Percentiles rank a stretch among this genome's conserved stretches.
phyloP scores from a whole-genome alignment of 53 echinoderm and acorn worm species.

The Paelopatides confundens region DNA sequence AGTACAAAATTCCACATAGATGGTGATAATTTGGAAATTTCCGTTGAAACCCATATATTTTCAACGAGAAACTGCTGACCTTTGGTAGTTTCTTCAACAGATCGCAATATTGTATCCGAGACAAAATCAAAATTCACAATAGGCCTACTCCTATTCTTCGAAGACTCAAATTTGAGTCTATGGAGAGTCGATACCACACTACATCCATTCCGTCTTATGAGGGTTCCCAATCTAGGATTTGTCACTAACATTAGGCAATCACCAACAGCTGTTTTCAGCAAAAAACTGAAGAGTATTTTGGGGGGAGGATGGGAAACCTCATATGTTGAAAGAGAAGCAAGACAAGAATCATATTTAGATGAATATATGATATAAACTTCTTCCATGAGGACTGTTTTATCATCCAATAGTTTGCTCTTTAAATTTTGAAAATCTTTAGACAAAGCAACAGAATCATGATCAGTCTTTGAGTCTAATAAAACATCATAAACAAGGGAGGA shows the following conservation, averaged over 20 bases:
- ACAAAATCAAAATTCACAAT: too few species aligned
- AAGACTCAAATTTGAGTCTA: too few species aligned
- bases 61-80: too few species aligned
- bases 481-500: neutral
- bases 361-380: neutral
- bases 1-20: conserved; percentile 8
- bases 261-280: neutral
- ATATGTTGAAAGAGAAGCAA: neutral
- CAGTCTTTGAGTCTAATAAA: neutral
- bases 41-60: too few species aligned
- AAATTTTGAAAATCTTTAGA: neutral
- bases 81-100: too few species aligned
- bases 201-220: neutral
- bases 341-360: neutral
- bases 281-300: neutral
- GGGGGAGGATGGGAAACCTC: too few species aligned
- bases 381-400: neutral
- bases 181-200: neutral
- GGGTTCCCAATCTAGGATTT: neutral
- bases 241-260: neutral
- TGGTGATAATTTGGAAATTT: neutral
- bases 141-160: too few species aligned
- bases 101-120: too few species aligned
- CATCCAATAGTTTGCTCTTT: neutral
- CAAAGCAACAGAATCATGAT: neutral